phyloP scores from a whole-genome alignment of 2,888 invertebrate species.

The Lycia hirtaria region DNA sequence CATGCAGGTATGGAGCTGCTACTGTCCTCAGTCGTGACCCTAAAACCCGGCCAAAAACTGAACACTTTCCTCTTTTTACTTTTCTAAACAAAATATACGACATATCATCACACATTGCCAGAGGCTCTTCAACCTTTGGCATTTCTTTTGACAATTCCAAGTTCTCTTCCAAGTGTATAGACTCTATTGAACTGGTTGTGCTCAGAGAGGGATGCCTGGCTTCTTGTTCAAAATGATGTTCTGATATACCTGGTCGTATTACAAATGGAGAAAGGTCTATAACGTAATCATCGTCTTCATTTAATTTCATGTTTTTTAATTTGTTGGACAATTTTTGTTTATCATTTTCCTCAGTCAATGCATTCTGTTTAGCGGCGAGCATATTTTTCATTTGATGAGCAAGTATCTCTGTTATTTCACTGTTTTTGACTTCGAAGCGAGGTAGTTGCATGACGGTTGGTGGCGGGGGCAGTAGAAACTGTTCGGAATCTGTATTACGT shows the following conservation, averaged over 20 bases:
- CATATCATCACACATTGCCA: conserved; percentile 66
- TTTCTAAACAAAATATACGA: conserved; percentile 63
- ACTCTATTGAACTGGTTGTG: conserved; percentile 63
- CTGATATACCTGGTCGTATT: conserved; percentile 46
- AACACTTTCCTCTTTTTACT: conserved; percentile 58
- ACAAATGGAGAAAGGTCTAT: conserved; percentile 71
- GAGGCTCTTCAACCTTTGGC: conserved; percentile 38
- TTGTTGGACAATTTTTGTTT: conserved; percentile 53
- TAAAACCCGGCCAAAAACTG: conserved; percentile 70
- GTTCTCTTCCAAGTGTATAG: conserved; percentile 50
- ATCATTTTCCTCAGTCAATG: conserved; percentile 58
- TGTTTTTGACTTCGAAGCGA: conserved; percentile 52
- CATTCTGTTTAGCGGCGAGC: conserved; percentile 69
- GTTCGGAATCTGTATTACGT: conserved; percentile 10
- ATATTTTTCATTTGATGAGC: conserved; percentile 72
- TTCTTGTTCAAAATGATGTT: conserved; percentile 20
- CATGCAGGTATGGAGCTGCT: conserved; percentile 64
- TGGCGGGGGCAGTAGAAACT: conserved; percentile 45
- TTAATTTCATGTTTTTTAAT: conserved; percentile 50
- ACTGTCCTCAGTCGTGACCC: conserved; percentile 58
- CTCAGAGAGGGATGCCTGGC: conserved; percentile 45
- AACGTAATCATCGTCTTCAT: conserved; percentile 52
- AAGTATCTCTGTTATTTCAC: conserved; percentile 59
- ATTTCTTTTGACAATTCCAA: conserved; percentile 16
- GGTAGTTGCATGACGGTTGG: conserved; percentile 60